Evolutionary conservation across 2,888 invertebrate genomes (phyloP), one percentile per base, ranked within the genome.

Genomic region (Platycheirus albimanus): DNA sequence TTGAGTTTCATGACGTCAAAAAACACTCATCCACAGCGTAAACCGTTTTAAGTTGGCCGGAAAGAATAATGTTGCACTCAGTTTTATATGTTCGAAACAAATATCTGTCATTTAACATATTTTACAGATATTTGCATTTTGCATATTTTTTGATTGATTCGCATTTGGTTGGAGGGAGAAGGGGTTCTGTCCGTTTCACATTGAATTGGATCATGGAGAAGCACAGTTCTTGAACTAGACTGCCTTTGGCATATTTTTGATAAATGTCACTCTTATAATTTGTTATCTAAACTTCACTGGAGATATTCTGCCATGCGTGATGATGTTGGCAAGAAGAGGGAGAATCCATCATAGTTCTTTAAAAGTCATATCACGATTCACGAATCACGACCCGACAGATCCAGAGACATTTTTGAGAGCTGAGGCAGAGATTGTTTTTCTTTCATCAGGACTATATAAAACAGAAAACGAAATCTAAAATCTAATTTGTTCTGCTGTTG

Each of bases 371-470:
- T 78, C 80, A 58, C 56, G n/a, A n/a, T n/a, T n/a, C n/a, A n/a
- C n/a, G n/a, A n/a, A n/a, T n/a, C n/a, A n/a, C n/a, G n/a, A n/a
- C n/a, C n/a, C n/a, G 80, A 75, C 75, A 75, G 75, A 75, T 80
- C 63, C 79, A 80, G 58, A 17, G 24, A 24, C 0, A 24, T 13
- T 24, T 49, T 15, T 33, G 30, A 11, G 20, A 20, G 78, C 33
- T 61, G 41, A 7, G 20, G 33, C 4, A 58, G 33, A 33, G 64
- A 70, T 74, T 80, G 75, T 75, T 80, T 75, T 80, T 58, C 69
- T 75, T 80, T 75, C 80, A 80, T 80, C 69, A 69, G 47, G 13
- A 24, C 10, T n/a, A n/a, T n/a, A 63, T n/a, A 63, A 43, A 17
- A 28, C 3, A 41, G 11, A 56, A 43, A 28, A 58, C 28, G 17